phyloP scores from a whole-genome alignment of 2,797 vertebrate species.

The Hemitrygon akajei region DNA sequence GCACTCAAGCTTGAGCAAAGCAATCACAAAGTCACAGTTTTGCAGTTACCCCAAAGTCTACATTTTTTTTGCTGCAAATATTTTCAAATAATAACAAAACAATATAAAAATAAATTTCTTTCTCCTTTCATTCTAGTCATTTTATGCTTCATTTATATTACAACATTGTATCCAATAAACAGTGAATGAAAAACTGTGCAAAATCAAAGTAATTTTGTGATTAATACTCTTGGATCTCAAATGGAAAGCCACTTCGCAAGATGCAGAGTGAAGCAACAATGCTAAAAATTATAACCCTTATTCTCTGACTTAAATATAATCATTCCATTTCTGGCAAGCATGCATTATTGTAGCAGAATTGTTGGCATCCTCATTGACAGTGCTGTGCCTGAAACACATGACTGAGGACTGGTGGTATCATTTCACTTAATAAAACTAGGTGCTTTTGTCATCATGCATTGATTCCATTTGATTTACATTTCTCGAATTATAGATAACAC shows the following conservation, averaged over 20 bases:
- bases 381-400: neutral
- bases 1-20: too few relatives aligned
- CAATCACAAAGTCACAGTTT: too few relatives aligned
- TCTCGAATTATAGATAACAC: neutral
- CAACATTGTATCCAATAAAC: neutral
- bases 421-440: neutral
- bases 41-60: too few relatives aligned
- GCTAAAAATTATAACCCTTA: neutral
- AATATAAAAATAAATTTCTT: neutral
- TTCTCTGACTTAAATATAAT: neutral
- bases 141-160: neutral
- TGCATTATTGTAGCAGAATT: neutral
- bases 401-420: neutral
- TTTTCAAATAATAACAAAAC: neutral
- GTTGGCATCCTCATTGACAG: neutral
- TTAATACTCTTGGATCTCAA: neutral
- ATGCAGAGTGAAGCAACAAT: neutral
- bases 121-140: neutral
- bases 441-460: neutral
- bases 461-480: neutral
- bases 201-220: neutral
- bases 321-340: neutral
- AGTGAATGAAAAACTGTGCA: neutral
- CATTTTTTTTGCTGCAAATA: neutral
- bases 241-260: neutral